These are phyloP conservation scores for Eumerus sabulonum DNA, from an alignment of 2,888 invertebrate genomes.

Conservation along the genomic window DNA sequence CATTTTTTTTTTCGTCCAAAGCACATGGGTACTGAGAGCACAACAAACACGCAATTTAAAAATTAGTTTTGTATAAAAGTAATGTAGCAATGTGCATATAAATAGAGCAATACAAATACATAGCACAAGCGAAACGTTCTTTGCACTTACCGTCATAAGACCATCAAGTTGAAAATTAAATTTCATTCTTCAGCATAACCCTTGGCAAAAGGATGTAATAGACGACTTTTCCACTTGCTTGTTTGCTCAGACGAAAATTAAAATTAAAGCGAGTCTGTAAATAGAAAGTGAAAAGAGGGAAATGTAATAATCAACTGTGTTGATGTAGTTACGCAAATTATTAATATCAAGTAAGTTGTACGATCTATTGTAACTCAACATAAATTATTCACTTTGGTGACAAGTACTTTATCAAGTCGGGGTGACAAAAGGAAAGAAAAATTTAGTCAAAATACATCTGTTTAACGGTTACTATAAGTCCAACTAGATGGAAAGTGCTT, in stretches of 20 bases:
- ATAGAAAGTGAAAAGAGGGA: conserved; percentile 8
- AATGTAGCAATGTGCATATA: too few relatives aligned
- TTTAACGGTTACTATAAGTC: too few relatives aligned
- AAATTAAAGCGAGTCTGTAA: conserved; percentile 41
- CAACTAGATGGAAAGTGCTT: too few relatives aligned
- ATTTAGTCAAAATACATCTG: too few relatives aligned
- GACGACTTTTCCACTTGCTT: conserved; percentile 41
- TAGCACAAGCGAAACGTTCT: conserved; percentile 19
- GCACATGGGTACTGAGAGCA: neutral
- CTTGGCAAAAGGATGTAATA: neutral
- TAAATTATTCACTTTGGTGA: neutral
- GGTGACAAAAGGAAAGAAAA: too few relatives aligned
- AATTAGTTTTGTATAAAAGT: conserved; percentile 38
- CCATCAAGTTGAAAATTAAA: conserved; percentile 53
- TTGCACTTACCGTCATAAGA: conserved; percentile 56
- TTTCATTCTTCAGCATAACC: conserved; percentile 40
- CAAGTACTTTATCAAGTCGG: too few relatives aligned
- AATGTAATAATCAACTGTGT: neutral
- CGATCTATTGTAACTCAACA: neutral
- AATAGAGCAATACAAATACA: too few relatives aligned
- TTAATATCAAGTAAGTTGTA: neutral
- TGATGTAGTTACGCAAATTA: neutral
- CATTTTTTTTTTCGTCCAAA: too few relatives aligned
- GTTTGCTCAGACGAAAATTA: conserved; percentile 38
- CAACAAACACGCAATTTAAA: neutral